Conservation (phyloP, 2,888 invertebrate genomes). For the Dichetophora obliterata region DNA sequence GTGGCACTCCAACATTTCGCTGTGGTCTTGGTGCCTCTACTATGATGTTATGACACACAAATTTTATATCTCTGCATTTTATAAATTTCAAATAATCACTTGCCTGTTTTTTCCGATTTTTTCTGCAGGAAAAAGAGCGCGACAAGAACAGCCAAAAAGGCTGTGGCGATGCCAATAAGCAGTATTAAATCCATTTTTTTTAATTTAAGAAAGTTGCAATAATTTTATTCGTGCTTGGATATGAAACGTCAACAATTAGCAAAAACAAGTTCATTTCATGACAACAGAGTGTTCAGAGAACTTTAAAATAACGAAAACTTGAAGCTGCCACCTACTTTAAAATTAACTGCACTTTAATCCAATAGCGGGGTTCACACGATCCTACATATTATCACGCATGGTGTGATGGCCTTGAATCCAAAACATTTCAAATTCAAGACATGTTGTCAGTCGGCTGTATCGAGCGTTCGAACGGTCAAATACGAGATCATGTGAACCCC, state of each 20-base stretch:
- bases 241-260: slow-evolving; percentile 60
- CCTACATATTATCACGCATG: too few species aligned
- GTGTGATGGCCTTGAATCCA: too few species aligned
- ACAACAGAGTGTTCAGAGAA: neutral
- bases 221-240: slow-evolving; percentile 20
- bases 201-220: slow-evolving; percentile 3
- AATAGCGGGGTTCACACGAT: too few species aligned
- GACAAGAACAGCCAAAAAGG: slow-evolving; percentile 67
- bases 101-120: slow-evolving; percentile 52
- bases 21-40: slow-evolving; percentile 44
- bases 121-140: slow-evolving; percentile 67
- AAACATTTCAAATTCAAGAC: too few species aligned
- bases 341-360: too few species aligned
- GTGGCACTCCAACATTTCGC: slow-evolving; percentile 56
- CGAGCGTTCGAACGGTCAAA: too few species aligned
- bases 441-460: too few species aligned
- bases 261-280: neutral
- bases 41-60: neutral
- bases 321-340: too few species aligned
- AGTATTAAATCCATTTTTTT: slow-evolving; percentile 70
- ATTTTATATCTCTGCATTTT: neutral
- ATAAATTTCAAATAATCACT: neutral
- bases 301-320: too few species aligned
- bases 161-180: slow-evolving; percentile 69
- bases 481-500: too few species aligned